Evolutionary conservation across 2,888 invertebrate species (phyloP).

Genomic region (Cheilosia impressa): DNA sequence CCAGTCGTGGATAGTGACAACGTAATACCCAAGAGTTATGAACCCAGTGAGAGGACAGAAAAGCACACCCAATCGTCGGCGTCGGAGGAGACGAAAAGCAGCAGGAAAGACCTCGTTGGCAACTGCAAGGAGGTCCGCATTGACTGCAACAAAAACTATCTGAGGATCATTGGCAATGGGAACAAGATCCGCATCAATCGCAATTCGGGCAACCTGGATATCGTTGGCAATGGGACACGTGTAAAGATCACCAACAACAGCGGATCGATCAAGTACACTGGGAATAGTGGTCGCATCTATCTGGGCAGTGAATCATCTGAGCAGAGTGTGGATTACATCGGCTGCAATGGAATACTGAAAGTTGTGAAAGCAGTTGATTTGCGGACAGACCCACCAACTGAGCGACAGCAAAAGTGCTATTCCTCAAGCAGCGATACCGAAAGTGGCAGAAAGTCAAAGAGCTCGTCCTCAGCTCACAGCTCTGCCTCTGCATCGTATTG

Average conservation of each 20-base stretch:
- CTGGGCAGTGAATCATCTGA: conserved; percentile 81
- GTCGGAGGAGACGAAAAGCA: neutral
- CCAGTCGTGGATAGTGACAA: conserved; percentile 61
- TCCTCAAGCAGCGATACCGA: conserved; percentile 44
- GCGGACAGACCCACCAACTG: conserved; percentile 26
- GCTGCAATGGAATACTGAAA: conserved; percentile 82
- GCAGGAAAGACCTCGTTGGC: conserved; percentile 79
- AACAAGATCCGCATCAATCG: conserved; percentile 81
- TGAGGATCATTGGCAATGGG: conserved; percentile 82
- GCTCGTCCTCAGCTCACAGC: neutral
- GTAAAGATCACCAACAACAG: conserved; percentile 81
- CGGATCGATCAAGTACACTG: conserved; percentile 81
- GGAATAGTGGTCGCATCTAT: conserved; percentile 82
- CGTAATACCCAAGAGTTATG: conserved; percentile 44
- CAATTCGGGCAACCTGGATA: conserved; percentile 80
- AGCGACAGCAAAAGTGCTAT: conserved; percentile 38
- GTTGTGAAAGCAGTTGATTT: conserved; percentile 79
- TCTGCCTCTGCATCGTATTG: conserved; percentile 24
- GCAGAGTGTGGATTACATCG: conserved; percentile 81
- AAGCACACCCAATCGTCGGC: conserved; percentile 1
- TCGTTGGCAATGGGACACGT: conserved; percentile 81
- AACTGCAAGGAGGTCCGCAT: conserved; percentile 82
- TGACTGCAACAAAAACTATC: conserved; percentile 79
- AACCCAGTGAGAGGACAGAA: conserved; percentile 16
- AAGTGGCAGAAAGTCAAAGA: conserved; percentile 35